Conservation (phyloP, 2,797 vertebrate species). For the Cichlasoma orientale region DNA sequence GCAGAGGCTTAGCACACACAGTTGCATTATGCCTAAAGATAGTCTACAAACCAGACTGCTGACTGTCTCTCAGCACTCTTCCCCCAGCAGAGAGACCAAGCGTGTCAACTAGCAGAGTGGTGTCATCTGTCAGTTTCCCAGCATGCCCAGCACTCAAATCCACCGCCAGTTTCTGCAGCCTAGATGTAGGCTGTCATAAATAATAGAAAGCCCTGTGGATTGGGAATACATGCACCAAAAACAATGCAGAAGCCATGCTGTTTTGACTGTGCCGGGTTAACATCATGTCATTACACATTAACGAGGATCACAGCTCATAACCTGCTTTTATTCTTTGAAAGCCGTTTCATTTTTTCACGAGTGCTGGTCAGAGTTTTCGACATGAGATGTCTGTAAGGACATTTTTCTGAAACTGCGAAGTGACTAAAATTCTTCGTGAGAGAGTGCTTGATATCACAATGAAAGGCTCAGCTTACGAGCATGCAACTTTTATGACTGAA, state of each 20-base stretch:
- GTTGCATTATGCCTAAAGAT: slow-evolving; percentile 17
- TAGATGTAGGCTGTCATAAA: slow-evolving; percentile 72
- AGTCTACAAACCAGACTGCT: slow-evolving; percentile 22
- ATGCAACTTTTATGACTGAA: slow-evolving; percentile 33
- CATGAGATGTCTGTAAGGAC: slow-evolving; percentile 4
- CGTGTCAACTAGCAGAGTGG: slow-evolving; percentile 57
- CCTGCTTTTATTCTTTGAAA: slow-evolving; percentile 62
- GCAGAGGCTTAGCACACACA: not conserved
- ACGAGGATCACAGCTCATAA: slow-evolving; percentile 58
- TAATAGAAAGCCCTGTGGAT: slow-evolving; percentile 65
- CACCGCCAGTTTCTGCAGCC: slow-evolving; percentile 53
- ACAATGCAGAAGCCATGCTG: slow-evolving; percentile 49
- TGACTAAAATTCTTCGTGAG: slow-evolving; percentile 29
- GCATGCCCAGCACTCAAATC: slow-evolving; percentile 58
- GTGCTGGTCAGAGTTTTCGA: slow-evolving; percentile 17
- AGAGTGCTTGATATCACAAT: slow-evolving; percentile 24
- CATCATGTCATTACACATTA: slow-evolving; percentile 67
- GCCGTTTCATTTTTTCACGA: slow-evolving; percentile 55
- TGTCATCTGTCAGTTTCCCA: slow-evolving; percentile 71
- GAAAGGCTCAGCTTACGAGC: slow-evolving; percentile 24
- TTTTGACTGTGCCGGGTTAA: slow-evolving; percentile 49
- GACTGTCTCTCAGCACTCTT: slow-evolving; percentile 22
- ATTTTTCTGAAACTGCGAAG: slow-evolving; percentile 24
- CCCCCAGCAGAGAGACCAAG: slow-evolving; percentile 23
- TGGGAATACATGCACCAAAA: slow-evolving; percentile 70